phyloP scores from a whole-genome alignment of 2,888 invertebrate species.

The Chrysotoxum bicinctum region DNA sequence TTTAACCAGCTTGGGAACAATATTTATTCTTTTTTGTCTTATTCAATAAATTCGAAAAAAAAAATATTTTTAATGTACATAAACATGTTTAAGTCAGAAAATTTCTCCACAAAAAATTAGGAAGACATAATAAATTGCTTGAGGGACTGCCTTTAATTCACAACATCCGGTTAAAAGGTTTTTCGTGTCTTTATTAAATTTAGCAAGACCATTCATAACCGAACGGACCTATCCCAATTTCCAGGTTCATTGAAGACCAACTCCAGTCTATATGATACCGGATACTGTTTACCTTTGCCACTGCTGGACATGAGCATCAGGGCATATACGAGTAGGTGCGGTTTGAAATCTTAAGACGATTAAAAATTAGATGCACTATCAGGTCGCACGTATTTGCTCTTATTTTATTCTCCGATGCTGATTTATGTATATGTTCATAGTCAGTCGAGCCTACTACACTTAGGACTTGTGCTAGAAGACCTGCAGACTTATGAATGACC shows the following conservation, averaged over 20 bases:
- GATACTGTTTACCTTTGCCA: conserved; percentile 44
- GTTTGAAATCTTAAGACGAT: conserved; percentile 41
- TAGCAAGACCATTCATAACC: conserved; percentile 47
- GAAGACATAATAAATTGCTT: conserved; percentile 44
- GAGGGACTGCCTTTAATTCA: conserved; percentile 47
- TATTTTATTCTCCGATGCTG: too few relatives aligned
- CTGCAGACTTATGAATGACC: too few relatives aligned
- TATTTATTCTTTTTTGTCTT: neutral
- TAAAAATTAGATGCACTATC: neutral
- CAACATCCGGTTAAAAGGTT: conserved; percentile 70
- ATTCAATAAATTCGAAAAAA: neutral
- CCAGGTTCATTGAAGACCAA: conserved; percentile 63
- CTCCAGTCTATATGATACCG: conserved; percentile 39
- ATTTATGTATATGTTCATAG: too few relatives aligned
- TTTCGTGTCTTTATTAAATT: conserved; percentile 61
- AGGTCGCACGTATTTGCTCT: neutral
- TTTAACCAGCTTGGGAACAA: conserved; percentile 1
- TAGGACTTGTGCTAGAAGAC: too few relatives aligned
- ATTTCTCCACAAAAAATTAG: neutral
- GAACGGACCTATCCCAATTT: conserved; percentile 67
- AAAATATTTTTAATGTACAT: too few relatives aligned
- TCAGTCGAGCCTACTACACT: too few relatives aligned
- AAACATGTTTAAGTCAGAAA: neutral
- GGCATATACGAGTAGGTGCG: conserved; percentile 41
- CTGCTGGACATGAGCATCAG: conserved; percentile 21